Conservation (phyloP, 2,888 invertebrate species). For the Melangyna quadrimaculata region DNA sequence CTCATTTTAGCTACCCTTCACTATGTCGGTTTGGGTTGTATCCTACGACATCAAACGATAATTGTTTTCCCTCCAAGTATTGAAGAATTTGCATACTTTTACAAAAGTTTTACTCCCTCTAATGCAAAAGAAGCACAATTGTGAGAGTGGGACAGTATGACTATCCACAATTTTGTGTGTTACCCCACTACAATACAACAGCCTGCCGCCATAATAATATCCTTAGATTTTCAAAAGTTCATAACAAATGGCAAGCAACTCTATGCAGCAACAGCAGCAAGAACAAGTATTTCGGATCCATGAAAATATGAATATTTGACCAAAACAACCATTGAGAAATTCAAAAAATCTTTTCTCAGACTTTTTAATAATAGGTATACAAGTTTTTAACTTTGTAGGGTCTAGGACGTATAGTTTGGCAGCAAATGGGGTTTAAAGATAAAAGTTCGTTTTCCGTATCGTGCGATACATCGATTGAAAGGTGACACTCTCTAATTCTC, state of each 20-base stretch:
- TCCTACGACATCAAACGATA: constrained; percentile 43
- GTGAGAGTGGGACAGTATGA: constrained; percentile 8
- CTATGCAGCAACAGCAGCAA: constrained; percentile 32
- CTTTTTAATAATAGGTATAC: too few relatives aligned
- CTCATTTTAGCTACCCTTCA: constrained; percentile 17
- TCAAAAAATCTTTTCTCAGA: constrained; percentile 35
- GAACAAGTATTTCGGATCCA: neutral
- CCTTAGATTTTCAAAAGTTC: constrained; percentile 61
- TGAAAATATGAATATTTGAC: constrained; percentile 65
- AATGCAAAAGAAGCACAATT: too few relatives aligned
- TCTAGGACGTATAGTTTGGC: too few relatives aligned
- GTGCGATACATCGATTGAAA: too few relatives aligned
- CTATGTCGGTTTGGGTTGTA: neutral
- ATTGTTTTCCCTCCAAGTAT: constrained; percentile 58
- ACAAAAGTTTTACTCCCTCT: constrained; percentile 46
- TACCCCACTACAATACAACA: constrained; percentile 6
- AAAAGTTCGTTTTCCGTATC: too few relatives aligned
- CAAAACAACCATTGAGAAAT: neutral
- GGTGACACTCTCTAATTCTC: too few relatives aligned
- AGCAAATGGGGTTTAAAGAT: too few relatives aligned
- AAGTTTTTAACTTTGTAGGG: too few relatives aligned
- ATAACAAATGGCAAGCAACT: constrained; percentile 52
- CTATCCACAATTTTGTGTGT: constrained; percentile 30
- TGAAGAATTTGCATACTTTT: constrained; percentile 68
- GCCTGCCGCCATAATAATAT: neutral